Evolutionary conservation across 2,888 invertebrate species (phyloP), one percentile per base, ranked within the genome.

Genomic region (Hydroisotoma schaefferi): DNA sequence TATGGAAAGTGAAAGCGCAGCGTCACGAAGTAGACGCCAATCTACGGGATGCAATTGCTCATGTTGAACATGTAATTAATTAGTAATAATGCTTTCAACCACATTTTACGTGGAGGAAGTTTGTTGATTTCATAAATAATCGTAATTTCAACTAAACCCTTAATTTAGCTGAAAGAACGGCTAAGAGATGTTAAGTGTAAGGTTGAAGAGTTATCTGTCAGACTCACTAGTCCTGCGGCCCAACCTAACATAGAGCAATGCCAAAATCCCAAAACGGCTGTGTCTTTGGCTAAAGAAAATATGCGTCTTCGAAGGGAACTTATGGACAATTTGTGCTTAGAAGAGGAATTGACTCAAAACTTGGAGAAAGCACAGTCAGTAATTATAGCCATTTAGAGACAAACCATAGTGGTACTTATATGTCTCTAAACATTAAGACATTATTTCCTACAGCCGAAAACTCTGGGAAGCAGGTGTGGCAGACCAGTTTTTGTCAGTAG

Each of bases 311-410:
- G 53, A 56, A 47, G 55, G 29, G 55, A 57, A 15, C 51, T 63
- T 2, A 53, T 63, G 57, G 55, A 55, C 49, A 43, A 28, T 20
- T n/a, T 63, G 1, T 44, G 60, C 22, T n/a, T 52, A 10, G 65
- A 67, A 51, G 58, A 57, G 1, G 29, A 53, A 3, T 53, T 67
- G 15, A 49, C 59, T 10, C 33, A 51, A 15, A 63, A 65, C 12
- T 51, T 67, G 28, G 12, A 55, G 10, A 57, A 52, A 29, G 61
- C 63, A 1, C 61, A 66, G 68, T 67, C 60, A 37, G 29, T 18
- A 37, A 27, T 23, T 57, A 23, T 4, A 37, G 20, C 20, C 6
- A 33, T 26, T 23, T n/a, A n/a, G n/a, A n/a, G n/a, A n/a, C n/a
- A n/a, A n/a, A n/a, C n/a, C n/a, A n/a, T n/a, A n/a, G n/a, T n/a